These are phyloP conservation scores for Tipula unca DNA, from an alignment of 2,888 invertebrate genomes.

Conservation along the genomic window DNA sequence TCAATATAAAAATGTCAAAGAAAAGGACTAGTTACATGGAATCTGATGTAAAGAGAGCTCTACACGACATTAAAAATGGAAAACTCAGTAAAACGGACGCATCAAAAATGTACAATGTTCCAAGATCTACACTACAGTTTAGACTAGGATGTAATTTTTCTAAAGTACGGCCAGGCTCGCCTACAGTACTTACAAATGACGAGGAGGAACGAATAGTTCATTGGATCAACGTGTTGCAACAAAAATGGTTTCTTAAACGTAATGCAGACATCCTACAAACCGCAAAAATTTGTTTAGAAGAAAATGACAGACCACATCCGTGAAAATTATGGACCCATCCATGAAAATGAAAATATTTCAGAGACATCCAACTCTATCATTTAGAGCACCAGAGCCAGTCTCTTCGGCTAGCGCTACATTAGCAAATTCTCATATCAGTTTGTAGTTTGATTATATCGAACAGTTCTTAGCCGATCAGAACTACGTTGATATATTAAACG, in stretches of 20 bases:
- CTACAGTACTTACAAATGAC: background rate
- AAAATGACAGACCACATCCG: background rate
- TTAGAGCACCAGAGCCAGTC: no score
- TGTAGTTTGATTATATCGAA: background rate
- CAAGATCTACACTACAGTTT: background rate
- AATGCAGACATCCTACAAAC: no score
- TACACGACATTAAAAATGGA: background rate
- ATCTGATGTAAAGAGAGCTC: background rate
- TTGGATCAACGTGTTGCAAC: no score
- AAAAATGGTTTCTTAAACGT: no score
- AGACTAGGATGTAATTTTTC: background rate
- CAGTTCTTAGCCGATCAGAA: background rate
- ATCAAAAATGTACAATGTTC: background rate
- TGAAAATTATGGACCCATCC: no score
- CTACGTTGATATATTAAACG: no score
- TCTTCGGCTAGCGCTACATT: no score
- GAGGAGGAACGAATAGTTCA: background rate
- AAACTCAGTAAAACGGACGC: background rate
- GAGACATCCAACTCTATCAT: no score
- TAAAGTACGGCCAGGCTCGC: background rate
- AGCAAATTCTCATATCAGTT: no score
- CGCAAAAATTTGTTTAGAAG: background rate
- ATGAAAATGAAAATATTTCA: background rate
- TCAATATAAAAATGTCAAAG: no score
- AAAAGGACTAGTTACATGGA: background rate